Conservation (phyloP, 2,113 vertebrate species). For the Ceratotherium simum region DNA sequence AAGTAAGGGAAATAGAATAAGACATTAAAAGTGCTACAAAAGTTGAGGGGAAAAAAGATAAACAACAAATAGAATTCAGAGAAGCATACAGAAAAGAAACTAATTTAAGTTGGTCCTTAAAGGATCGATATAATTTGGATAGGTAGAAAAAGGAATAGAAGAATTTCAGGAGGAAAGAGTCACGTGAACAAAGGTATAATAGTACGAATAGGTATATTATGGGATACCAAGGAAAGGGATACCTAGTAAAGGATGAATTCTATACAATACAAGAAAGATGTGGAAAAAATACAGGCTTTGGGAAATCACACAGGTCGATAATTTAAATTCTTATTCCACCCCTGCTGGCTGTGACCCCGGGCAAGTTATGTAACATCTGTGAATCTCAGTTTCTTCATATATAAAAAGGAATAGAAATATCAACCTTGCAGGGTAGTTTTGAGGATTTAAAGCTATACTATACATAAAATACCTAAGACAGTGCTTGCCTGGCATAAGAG, state of each 20-base stretch:
- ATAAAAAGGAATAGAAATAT: background rate
- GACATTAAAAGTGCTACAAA: background rate
- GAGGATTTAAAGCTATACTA: background rate
- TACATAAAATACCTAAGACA: background rate
- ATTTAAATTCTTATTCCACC: slow-evolving; percentile 32
- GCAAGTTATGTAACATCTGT: background rate
- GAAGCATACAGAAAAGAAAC: background rate
- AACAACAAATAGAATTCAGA: slow-evolving; percentile 14
- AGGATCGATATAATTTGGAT: background rate
- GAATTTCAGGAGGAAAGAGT: background rate
- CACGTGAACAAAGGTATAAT: background rate
- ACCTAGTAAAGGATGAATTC: slow-evolving; percentile 15
- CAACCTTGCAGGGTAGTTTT: background rate
- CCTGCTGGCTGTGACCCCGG: background rate
- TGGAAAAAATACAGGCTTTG: background rate
- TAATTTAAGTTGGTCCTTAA: background rate
- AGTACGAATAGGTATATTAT: slow-evolving; percentile 4
- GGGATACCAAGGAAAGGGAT: background rate
- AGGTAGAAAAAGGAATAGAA: slow-evolving; percentile 21
- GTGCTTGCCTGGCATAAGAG: background rate
- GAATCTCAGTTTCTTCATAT: slow-evolving; percentile 27
- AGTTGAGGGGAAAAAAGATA: background rate
- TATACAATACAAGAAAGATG: background rate
- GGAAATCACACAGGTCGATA: background rate
- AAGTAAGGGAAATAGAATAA: background rate